Base-by-base conservation (phyloP, 2,888 invertebrate genomes). In the Volucella bombylans region DNA sequence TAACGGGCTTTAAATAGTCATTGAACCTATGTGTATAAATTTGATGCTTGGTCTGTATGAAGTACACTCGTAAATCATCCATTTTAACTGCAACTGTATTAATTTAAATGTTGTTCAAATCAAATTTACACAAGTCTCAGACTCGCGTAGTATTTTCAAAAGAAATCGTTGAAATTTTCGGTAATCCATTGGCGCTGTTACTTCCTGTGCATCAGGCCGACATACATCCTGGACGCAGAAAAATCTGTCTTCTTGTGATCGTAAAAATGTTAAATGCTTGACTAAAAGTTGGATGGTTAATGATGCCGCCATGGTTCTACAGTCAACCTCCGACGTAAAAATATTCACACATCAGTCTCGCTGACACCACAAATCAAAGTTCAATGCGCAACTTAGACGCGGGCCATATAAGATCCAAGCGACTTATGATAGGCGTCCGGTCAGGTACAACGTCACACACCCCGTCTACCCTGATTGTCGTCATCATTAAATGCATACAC, bases 391-490 rank as follows among this genome's bases (percentile, higher is more conserved):
- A 65, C 38, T 68, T 72, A 77, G 62, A 52, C 71, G 57, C 82
- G 61, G 68, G 49, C 39, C 72, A 67, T 78, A 10, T 72, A 71
- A 68, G 67, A 72, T 52, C 50, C 85, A 80, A 72, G 61, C 81
- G 85, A 77, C 85, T 85, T 85, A 72, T 72, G 85, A 80, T 76
- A 81, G 85, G 85, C 85, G 85, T 85, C 85, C 85, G 85, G 85
- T 85, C 85, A 85, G 85, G 85, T 85, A 85, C 85, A 85, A 76
- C 85, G 76, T 81, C 81, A 85, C 71, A 85, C 81, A 81, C 74
- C 80, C 81, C 85, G 80, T 85, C 85, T 85, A 81, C 85, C 81
- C 81, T 81, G 76, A 80, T 83, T 76, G 80, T 83, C 83, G 83
- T 83, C 81, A 64, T 85, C 85, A 81, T 81, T 72, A 85, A 85